Evolutionary conservation across 2,888 invertebrate genomes (phyloP).

Genomic region (Andrena trimmerana): DNA sequence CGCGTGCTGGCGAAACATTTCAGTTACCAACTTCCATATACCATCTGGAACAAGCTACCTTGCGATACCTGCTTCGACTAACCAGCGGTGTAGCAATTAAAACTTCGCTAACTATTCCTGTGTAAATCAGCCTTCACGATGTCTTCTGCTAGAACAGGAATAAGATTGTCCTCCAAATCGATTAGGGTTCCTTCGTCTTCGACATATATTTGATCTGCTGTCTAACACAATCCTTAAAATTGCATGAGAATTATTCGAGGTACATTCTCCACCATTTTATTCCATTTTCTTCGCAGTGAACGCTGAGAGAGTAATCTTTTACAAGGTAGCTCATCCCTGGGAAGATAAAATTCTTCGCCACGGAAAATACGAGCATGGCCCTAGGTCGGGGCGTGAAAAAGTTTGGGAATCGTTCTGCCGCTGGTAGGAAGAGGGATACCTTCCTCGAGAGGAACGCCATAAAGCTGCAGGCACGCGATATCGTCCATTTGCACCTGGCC

Average conservation of each 20-base stretch:
- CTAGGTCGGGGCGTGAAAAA: neutral
- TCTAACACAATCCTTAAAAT: too few relatives aligned
- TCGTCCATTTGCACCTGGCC: constrained; percentile 39
- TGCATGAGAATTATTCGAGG: too few relatives aligned
- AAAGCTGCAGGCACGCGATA: constrained; percentile 23
- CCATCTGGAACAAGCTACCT: constrained; percentile 16
- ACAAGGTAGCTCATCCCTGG: too few relatives aligned
- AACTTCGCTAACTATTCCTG: constrained; percentile 33
- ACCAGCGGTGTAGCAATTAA: constrained; percentile 24
- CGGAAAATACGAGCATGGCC: neutral
- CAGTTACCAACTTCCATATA: constrained; percentile 35
- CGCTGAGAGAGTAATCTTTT: too few relatives aligned
- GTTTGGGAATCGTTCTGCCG: neutral
- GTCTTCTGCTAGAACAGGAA: neutral
- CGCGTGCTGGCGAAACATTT: constrained; percentile 44
- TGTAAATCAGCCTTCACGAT: constrained; percentile 17
- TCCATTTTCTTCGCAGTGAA: too few relatives aligned
- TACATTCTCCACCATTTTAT: too few relatives aligned
- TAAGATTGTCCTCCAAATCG: neutral
- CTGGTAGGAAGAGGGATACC: neutral
- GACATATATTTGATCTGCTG: neutral
- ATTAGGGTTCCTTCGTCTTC: neutral
- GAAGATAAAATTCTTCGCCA: too few relatives aligned
- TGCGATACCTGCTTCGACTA: constrained; percentile 40
- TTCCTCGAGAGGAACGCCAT: constrained; percentile 16